phyloP scores from a whole-genome alignment of 2,113 vertebrate species.

The Rhagologus leucostigma region DNA sequence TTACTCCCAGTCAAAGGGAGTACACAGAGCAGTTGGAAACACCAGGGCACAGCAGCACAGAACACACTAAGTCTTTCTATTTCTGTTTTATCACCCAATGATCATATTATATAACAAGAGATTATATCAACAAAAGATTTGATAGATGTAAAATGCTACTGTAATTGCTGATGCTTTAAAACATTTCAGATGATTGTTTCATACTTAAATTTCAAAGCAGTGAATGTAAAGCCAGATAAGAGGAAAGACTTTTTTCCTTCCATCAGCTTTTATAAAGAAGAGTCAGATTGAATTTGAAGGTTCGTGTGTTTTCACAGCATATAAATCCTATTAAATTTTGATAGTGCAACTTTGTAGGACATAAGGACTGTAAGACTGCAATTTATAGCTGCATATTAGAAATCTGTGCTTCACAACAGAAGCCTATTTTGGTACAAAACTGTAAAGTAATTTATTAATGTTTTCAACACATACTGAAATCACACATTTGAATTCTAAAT shows the following conservation, averaged over 20 bases:
- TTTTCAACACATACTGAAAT: not conserved
- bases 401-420: not conserved
- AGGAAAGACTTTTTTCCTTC: not conserved
- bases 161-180: not conserved
- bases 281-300: not conserved
- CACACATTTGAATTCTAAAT: not conserved
- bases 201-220: not conserved
- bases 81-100: not conserved
- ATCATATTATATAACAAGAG: not conserved
- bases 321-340: not conserved
- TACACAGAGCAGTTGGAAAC: not conserved
- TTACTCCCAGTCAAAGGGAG: not conserved
- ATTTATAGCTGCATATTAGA: not conserved
- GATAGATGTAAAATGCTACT: not conserved
- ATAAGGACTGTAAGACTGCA: not conserved
- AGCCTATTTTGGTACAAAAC: not conserved
- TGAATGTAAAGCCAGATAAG: not conserved
- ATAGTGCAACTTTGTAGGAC: not conserved
- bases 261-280: not conserved
- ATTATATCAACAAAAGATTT: not conserved
- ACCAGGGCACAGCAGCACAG: not conserved
- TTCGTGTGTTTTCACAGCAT: not conserved
- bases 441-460: not conserved
- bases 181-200: not conserved
- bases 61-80: not conserved